Evolutionary conservation across 2,113 vertebrate genomes (phyloP).

Genomic region (Podocnemis expansa): DNA sequence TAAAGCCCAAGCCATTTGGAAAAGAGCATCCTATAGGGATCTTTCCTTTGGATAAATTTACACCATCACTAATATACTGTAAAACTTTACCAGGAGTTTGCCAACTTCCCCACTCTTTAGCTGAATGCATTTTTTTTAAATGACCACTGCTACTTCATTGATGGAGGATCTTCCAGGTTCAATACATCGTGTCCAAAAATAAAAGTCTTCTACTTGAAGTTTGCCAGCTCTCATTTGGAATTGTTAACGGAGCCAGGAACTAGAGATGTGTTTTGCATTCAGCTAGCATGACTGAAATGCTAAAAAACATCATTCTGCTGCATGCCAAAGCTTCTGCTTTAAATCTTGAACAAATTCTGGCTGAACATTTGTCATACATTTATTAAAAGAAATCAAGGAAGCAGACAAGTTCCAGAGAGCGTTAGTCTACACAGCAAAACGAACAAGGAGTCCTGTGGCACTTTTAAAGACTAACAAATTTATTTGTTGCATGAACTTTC

Average conservation of each 20-base stretch:
- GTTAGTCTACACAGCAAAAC: too few species aligned
- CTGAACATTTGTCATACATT: neutral
- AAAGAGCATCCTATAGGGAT: neutral
- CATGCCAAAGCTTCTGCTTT: neutral
- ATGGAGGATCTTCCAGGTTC: neutral
- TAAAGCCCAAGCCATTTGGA: neutral
- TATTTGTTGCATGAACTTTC: too few species aligned
- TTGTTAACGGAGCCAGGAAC: neutral
- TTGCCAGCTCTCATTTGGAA: neutral
- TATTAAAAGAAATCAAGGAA: neutral
- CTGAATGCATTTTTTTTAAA: neutral
- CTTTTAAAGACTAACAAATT: too few species aligned
- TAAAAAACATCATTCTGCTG: fast-evolving
- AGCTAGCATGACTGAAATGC: neutral
- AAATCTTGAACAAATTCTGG: neutral
- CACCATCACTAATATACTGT: neutral
- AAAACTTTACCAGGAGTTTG: neutral
- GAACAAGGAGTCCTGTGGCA: neutral
- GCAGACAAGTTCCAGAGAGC: neutral
- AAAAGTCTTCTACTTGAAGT: neutral
- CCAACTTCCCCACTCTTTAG: neutral
- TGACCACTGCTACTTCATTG: neutral
- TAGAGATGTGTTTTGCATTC: neutral
- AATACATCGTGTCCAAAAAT: neutral
- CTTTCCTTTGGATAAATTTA: neutral